Evolutionary conservation across 1,140 invertebrate species (phyloP).

Genomic region (Scaptomyza montana): DNA sequence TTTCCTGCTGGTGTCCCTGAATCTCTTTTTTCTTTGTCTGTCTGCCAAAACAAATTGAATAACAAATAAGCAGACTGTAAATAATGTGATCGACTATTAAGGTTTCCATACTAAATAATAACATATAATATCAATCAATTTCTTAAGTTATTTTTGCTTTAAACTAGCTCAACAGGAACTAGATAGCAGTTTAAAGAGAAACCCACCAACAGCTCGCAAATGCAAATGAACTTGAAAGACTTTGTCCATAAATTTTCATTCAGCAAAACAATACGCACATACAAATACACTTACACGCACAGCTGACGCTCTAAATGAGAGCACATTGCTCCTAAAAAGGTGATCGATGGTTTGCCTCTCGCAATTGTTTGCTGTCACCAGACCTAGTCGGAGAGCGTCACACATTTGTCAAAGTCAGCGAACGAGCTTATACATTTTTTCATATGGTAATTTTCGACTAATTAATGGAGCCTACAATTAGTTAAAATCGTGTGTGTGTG

Average conservation of each 20-base stretch:
- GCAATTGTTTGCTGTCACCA: constrained; percentile 61
- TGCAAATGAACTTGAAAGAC: constrained; percentile 56
- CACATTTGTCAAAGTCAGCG: constrained; percentile 69
- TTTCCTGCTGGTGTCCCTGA: constrained; percentile 51
- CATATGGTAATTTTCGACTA: constrained; percentile 59
- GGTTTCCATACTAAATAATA: neutral
- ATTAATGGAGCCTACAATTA: constrained; percentile 61
- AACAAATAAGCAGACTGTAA: constrained; percentile 25
- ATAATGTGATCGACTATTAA: constrained; percentile 26
- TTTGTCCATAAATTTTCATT: constrained; percentile 18
- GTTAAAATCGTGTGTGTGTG: constrained; percentile 23
- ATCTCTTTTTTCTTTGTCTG: constrained; percentile 9
- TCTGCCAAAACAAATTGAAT: constrained; percentile 56
- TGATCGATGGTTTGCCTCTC: constrained; percentile 58
- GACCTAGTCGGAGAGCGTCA: neutral
- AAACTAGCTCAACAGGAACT: constrained; percentile 10
- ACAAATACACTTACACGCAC: constrained; percentile 6
- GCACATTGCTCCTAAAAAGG: constrained; percentile 26
- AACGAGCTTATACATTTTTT: constrained; percentile 8
- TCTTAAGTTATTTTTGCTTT: constrained; percentile 24
- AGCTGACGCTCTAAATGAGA: constrained; percentile 22
- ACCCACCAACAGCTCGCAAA: neutral
- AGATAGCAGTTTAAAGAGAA: too few relatives aligned
- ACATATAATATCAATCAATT: too few relatives aligned
- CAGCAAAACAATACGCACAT: constrained; percentile 1